These are phyloP conservation scores for Kuschelorhynchus macadamiae DNA, from an alignment of 2,888 invertebrate genomes.

Conservation along the genomic window DNA sequence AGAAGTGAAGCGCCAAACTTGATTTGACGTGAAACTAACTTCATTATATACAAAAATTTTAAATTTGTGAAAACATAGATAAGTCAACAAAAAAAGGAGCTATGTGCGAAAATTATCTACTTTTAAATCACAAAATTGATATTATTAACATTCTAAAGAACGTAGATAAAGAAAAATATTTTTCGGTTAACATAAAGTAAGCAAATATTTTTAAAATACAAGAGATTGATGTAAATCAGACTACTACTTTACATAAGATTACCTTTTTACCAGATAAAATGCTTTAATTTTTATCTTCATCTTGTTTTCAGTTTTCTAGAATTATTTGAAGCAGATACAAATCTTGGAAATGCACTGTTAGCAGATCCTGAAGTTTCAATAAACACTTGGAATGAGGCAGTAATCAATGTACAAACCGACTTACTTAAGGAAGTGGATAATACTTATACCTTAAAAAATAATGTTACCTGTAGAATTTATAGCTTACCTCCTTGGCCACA, in stretches of 20 bases:
- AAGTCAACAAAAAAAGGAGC: too few relatives aligned
- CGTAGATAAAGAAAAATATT: constrained; percentile 75
- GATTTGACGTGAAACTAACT: too few relatives aligned
- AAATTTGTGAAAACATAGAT: too few relatives aligned
- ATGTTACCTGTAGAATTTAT: constrained; percentile 76
- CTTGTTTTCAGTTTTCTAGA: constrained; percentile 74
- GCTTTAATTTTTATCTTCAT: background rate
- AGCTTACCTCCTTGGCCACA: constrained; percentile 80
- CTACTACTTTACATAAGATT: too few relatives aligned
- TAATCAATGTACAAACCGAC: constrained; percentile 74
- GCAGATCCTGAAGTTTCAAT: constrained; percentile 76
- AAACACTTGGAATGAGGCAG: constrained; percentile 75
- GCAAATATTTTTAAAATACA: constrained; percentile 4
- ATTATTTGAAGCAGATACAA: constrained; percentile 78
- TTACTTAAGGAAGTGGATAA: constrained; percentile 68
- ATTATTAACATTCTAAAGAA: constrained; percentile 75
- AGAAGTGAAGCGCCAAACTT: too few relatives aligned
- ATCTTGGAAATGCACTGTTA: constrained; percentile 78
- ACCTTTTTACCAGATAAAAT: background rate
- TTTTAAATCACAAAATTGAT: constrained; percentile 75
- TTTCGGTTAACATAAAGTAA: constrained; percentile 80
- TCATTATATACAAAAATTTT: too few relatives aligned
- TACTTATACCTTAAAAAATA: constrained; percentile 71
- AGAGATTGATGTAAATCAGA: background rate
- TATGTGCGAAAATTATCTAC: constrained; percentile 69